Conservation (phyloP, 2,888 invertebrate genomes). For the Neoascia interrupta region DNA sequence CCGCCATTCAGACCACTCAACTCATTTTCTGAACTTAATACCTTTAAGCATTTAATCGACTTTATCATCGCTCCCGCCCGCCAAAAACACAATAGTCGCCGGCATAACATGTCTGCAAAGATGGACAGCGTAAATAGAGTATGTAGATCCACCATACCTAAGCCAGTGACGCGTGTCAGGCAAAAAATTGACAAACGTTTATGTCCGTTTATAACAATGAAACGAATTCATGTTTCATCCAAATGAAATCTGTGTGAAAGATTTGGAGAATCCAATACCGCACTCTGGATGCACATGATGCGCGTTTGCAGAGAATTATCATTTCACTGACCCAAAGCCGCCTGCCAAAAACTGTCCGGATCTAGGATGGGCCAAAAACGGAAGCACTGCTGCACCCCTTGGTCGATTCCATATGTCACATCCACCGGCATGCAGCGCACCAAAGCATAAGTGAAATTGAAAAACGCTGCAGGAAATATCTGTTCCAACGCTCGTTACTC, state of each 20-base stretch:
- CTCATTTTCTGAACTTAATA: conserved; percentile 44
- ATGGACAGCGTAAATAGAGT: conserved; percentile 1
- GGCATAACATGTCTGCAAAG: background rate
- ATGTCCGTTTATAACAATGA: conserved; percentile 15
- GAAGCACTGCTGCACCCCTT: conserved; percentile 17
- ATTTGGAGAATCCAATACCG: too few species aligned
- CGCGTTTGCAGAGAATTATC: too few species aligned
- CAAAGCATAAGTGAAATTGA: conserved; percentile 56
- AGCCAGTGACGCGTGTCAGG: conserved; percentile 15
- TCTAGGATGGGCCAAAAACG: conserved; percentile 7
- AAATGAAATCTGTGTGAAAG: too few species aligned
- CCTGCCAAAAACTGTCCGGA: conserved; percentile 11
- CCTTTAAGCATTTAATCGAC: conserved; percentile 25
- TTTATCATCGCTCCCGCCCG: background rate
- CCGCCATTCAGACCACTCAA: too few species aligned
- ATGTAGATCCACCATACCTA: background rate
- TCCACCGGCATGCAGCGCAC: background rate
- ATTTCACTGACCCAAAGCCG: conserved; percentile 53
- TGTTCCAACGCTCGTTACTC: conserved; percentile 60
- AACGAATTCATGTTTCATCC: too few species aligned
- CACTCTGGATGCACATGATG: too few species aligned
- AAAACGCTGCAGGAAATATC: conserved; percentile 66
- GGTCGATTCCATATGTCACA: conserved; percentile 37
- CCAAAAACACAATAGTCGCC: background rate
- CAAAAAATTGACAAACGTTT: conserved; percentile 22